A percentile compares a stretch with the other conserved stretches of the same genome.
Evolutionary conservation across 2,113 vertebrate genomes (phyloP).

Genomic region (Barnardius zonarius): DNA sequence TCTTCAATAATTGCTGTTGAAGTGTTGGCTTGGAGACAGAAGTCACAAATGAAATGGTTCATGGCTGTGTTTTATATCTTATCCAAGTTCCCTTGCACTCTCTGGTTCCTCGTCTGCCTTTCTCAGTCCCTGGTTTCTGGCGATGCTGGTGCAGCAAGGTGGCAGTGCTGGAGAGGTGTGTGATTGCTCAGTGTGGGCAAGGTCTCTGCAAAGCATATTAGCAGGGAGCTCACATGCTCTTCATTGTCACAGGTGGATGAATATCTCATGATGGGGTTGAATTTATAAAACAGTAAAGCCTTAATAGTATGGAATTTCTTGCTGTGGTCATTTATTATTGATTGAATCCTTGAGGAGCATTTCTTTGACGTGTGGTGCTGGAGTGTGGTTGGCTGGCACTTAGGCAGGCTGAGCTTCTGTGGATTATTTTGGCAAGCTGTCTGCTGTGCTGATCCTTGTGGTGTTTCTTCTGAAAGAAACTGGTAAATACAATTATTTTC

Average conservation of each 20-base stretch:
- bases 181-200: too few species aligned
- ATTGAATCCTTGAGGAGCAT: background rate
- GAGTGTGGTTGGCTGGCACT: background rate
- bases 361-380: background rate
- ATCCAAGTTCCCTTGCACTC: background rate
- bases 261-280: background rate
- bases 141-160: background rate
- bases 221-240: accelerated
- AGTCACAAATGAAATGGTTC: background rate
- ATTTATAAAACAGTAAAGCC: background rate
- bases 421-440: background rate
- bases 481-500: background rate
- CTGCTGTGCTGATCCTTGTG: background rate
- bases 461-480: background rate
- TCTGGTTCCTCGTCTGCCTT: background rate
- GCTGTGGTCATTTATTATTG: background rate
- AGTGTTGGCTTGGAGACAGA: background rate
- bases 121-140: background rate
- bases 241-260: accelerated
- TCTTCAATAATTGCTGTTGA: background rate
- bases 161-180: background rate
- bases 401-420: background rate
- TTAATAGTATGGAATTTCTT: accelerated
- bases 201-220: accelerated
- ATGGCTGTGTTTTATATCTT: background rate